Conservation (phyloP, 1,140 invertebrate genomes). For the Eumaeus atala region DNA sequence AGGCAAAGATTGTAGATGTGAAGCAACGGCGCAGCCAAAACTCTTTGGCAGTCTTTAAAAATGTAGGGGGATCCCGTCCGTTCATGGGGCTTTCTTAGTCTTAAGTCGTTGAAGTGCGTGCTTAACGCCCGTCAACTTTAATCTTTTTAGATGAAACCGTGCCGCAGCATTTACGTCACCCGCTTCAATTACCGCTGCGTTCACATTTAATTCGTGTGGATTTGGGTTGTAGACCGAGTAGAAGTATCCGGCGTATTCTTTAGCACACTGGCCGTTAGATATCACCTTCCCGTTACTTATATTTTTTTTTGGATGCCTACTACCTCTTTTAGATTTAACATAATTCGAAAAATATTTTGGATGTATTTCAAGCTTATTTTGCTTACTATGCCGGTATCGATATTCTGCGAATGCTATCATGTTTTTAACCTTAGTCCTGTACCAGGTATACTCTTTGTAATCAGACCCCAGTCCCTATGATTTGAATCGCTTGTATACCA, state of each 20-base stretch:
- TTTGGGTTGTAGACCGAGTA: slow-evolving; percentile 13
- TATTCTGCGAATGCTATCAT: not conserved
- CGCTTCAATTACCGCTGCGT: not conserved
- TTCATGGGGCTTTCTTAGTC: slow-evolving; percentile 1
- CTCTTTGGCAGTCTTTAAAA: no score
- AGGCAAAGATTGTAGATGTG: no score
- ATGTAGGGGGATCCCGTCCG: no score
- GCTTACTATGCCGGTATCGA: not conserved
- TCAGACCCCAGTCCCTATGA: not conserved
- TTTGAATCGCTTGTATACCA: slow-evolving; percentile 13
- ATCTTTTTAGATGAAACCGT: slow-evolving; percentile 11
- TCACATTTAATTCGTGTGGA: slow-evolving; percentile 9
- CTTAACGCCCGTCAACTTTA: slow-evolving; percentile 22
- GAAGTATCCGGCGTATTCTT: slow-evolving; percentile 9
- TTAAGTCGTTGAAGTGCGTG: slow-evolving; percentile 6
- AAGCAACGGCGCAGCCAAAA: no score
- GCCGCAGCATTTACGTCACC: slow-evolving; percentile 13
- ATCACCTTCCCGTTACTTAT: slow-evolving; percentile 1
- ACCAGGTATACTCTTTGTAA: slow-evolving; percentile 1
- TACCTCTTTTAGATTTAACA: not conserved
- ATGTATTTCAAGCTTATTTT: not conserved
- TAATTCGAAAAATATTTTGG: not conserved
- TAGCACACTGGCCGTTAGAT: not conserved
- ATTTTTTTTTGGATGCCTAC: not conserved
- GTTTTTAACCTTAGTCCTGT: not conserved